Percentiles rank a stretch among this genome's conserved stretches.
Conservation (phyloP, 2,888 invertebrate genomes). For the Agrypnus murinus region DNA sequence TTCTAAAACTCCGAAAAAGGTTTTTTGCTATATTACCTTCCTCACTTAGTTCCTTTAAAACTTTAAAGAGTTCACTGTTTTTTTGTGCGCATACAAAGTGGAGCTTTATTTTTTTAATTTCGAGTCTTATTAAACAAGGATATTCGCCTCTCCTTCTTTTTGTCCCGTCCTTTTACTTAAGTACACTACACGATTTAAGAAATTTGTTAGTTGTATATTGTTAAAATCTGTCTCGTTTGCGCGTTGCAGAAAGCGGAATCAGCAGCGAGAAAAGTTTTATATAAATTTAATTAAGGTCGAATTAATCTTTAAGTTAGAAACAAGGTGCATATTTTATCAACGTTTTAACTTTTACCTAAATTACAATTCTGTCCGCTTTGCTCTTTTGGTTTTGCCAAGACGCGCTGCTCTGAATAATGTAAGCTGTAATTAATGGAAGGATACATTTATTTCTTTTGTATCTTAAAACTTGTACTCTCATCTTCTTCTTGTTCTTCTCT, state of each 20-base stretch:
- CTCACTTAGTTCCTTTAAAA: conserved; percentile 13
- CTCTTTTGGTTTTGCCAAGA: conserved; percentile 43
- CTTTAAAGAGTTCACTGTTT: conserved; percentile 24
- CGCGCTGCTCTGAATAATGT: conserved; percentile 41
- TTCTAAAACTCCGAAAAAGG: conserved; percentile 5
- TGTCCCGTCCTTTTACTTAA: too few relatives aligned
- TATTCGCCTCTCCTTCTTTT: conserved; percentile 2
- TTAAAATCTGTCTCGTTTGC: not conserved
- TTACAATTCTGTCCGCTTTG: conserved; percentile 38
- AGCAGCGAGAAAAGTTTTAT: conserved; percentile 22
- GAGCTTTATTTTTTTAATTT: conserved; percentile 2
- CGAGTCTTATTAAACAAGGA: not conserved
- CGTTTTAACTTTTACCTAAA: conserved; percentile 39
- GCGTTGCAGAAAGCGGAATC: conserved; percentile 5
- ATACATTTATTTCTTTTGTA: conserved; percentile 31
- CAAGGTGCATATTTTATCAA: conserved; percentile 41
- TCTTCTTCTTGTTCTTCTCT: too few relatives aligned
- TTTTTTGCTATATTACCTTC: not conserved
- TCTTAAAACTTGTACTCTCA: not conserved
- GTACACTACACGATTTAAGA: not conserved
- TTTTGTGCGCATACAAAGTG: conserved; percentile 35
- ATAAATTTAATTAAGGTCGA: conserved; percentile 43
- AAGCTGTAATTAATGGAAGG: conserved; percentile 39
- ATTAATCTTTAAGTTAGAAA: conserved; percentile 40
- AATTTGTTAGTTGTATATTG: not conserved